phyloP scores from a whole-genome alignment of 2,113 vertebrate genomes.

The Notarius quadriscutis region DNA sequence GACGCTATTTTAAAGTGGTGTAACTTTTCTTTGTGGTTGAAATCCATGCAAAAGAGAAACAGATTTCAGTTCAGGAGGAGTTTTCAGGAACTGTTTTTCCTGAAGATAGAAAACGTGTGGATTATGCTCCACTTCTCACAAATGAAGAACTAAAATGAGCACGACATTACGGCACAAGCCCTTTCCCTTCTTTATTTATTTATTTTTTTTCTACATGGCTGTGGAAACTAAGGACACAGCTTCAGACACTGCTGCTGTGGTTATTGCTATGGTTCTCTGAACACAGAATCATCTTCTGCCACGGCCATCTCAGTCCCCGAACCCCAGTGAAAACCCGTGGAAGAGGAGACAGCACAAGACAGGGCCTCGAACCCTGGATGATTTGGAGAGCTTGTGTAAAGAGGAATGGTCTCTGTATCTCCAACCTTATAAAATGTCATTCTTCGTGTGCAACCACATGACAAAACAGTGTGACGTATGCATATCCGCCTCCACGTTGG shows the following conservation, averaged over 20 bases:
- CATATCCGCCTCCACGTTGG: too few relatives aligned
- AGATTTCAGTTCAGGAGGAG: neutral
- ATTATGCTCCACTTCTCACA: neutral
- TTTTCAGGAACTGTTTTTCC: neutral
- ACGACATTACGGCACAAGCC: neutral
- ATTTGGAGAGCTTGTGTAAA: too few relatives aligned
- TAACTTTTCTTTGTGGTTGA: neutral
- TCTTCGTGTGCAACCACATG: too few relatives aligned
- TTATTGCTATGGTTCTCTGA: slow-evolving; percentile 13
- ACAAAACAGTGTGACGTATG: too few relatives aligned
- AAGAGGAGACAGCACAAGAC: too few relatives aligned
- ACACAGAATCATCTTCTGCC: too few relatives aligned
- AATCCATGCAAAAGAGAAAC: too few relatives aligned
- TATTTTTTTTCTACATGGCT: slow-evolving; percentile 15
- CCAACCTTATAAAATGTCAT: too few relatives aligned
- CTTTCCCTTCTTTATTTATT: neutral
- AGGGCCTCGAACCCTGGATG: too few relatives aligned
- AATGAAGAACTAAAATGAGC: neutral
- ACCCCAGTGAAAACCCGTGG: too few relatives aligned
- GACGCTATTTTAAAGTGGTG: neutral
- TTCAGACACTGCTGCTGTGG: slow-evolving; percentile 8
- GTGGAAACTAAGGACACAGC: slow-evolving; percentile 20
- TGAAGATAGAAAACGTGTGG: neutral
- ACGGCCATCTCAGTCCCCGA: too few relatives aligned
- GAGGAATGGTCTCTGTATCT: too few relatives aligned